A percentile compares a stretch with the other conserved stretches of the same genome.
Evolutionary conservation across 30 jellyfish, hydroid and myxozoan species (phyloP).

Genomic region (Catostylus mosaicus): DNA sequence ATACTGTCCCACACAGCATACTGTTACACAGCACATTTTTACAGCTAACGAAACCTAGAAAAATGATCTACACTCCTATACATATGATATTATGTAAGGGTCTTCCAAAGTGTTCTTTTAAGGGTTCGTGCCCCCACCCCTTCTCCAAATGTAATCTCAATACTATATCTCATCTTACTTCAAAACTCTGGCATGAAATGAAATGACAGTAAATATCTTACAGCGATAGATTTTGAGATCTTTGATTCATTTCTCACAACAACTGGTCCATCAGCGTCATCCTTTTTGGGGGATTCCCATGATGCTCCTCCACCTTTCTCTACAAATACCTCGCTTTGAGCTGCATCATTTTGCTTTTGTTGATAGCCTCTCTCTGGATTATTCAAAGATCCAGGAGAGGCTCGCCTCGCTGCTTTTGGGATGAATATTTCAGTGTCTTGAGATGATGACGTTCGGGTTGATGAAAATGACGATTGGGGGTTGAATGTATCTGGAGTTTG

Average conservation of each 20-base stretch:
- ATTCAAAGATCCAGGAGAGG: not conserved
- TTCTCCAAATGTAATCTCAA: no score
- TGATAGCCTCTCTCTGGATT: not conserved
- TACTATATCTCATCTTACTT: no score
- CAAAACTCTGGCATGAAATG: no score
- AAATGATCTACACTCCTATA: no score
- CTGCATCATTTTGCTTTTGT: not conserved
- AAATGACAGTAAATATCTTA: not conserved
- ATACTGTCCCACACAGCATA: no score
- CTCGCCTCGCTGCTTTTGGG: not conserved
- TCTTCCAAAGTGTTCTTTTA: no score
- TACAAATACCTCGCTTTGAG: not conserved
- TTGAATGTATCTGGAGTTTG: slow-evolving; percentile 64
- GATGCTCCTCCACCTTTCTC: not conserved
- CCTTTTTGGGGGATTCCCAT: not conserved
- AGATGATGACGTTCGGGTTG: slow-evolving; percentile 43
- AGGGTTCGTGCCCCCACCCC: no score
- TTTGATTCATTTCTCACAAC: slow-evolving; percentile 21
- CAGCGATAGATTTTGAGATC: slow-evolving; percentile 51
- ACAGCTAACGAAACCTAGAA: no score
- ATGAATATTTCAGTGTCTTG: slow-evolving; percentile 59
- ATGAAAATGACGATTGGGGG: slow-evolving; percentile 47
- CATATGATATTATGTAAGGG: no score
- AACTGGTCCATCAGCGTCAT: not conserved
- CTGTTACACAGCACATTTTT: no score